Evolutionary conservation across 2,797 vertebrate species (phyloP).

Genomic region (Thaleichthys pacificus): DNA sequence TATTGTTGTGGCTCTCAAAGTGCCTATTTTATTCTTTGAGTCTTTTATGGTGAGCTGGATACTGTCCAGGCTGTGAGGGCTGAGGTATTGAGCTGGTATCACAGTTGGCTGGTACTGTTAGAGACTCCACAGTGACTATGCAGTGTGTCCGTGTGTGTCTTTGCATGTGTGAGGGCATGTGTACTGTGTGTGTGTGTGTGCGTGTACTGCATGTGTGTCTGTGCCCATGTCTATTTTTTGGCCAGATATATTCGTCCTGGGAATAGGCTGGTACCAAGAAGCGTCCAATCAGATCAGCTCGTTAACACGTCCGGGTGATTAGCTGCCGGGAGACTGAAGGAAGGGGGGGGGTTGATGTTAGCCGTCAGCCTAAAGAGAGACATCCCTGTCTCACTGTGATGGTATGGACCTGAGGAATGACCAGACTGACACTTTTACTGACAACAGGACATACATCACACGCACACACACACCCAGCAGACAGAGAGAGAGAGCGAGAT

Average conservation of each 20-base stretch:
- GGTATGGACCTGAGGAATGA: slow-evolving; percentile 33
- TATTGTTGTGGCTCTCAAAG: slow-evolving; percentile 13
- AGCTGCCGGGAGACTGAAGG: too few relatives aligned
- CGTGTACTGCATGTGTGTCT: too few relatives aligned
- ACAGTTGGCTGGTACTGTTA: neutral
- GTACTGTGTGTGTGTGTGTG: too few relatives aligned
- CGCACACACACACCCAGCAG: slow-evolving; percentile 22
- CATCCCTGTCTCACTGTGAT: slow-evolving; percentile 12
- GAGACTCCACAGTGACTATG: neutral
- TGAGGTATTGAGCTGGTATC: slow-evolving; percentile 1
- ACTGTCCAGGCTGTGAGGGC: neutral
- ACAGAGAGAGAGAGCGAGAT: slow-evolving; percentile 18
- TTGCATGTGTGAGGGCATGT: too few relatives aligned
- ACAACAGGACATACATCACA: slow-evolving; percentile 29
- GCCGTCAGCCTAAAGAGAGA: neutral
- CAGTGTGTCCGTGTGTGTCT: too few relatives aligned
- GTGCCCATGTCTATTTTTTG: too few relatives aligned
- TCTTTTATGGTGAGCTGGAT: neutral
- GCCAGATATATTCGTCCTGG: too few relatives aligned
- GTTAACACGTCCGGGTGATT: too few relatives aligned
- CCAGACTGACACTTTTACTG: slow-evolving; percentile 24
- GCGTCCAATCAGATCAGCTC: too few relatives aligned
- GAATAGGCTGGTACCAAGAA: too few relatives aligned
- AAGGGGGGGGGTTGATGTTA: neutral
- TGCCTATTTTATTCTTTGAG: slow-evolving; percentile 1